Percentiles rank a stretch among this genome's conserved stretches.
Evolutionary conservation across 2,797 vertebrate genomes (phyloP).

Genomic region (Amblyraja radiata): DNA sequence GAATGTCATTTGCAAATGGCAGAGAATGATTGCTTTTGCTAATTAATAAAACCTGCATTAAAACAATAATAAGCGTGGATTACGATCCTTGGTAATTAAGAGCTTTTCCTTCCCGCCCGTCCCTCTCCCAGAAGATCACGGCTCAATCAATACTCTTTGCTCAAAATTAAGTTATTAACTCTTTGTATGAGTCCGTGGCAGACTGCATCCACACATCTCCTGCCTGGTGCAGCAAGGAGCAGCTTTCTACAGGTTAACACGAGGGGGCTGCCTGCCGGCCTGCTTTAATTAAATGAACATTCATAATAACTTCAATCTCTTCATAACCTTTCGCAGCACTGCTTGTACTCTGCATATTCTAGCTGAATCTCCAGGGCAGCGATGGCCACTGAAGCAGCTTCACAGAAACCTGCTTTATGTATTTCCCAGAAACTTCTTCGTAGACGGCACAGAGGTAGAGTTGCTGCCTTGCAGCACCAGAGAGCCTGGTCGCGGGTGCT

Average conservation of each 20-base stretch:
- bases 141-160: background rate
- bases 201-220: no score
- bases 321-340: background rate
- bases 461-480: no score
- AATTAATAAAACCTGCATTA: constrained; percentile 35
- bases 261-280: background rate
- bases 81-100: constrained; percentile 3
- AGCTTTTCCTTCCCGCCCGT: background rate
- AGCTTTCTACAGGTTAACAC: background rate
- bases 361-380: background rate
- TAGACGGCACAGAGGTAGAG: no score
- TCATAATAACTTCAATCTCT: constrained; percentile 3
- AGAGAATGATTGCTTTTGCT: constrained; percentile 16
- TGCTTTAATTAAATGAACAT: constrained; percentile 29
- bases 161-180: constrained; percentile 29
- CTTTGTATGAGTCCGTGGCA: background rate
- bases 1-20: constrained; percentile 10
- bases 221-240: background rate
- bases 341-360: background rate
- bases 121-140: background rate
- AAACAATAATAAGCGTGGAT: constrained; percentile 9
- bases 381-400: background rate
- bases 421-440: no score
- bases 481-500: no score
- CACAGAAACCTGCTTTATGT: no score